Conservation (phyloP, 2,888 invertebrate genomes). For the Latrodectus elegans region DNA sequence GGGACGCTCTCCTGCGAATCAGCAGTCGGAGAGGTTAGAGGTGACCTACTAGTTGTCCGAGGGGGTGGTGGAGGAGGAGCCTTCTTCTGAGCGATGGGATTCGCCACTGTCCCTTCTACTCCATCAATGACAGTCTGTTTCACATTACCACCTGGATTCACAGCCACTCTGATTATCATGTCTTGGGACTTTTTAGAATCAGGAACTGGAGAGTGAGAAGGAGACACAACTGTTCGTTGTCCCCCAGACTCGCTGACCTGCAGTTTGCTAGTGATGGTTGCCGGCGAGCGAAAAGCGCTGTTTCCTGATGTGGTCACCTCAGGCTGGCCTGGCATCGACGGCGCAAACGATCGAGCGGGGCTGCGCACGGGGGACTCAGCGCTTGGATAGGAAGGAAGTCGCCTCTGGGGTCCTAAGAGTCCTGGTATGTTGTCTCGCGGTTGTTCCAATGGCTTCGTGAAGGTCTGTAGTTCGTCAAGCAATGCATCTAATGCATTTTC, state of each 20-base stretch:
- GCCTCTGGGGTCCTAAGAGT: conserved; percentile 68
- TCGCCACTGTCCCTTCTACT: conserved; percentile 74
- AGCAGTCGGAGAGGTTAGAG: conserved; percentile 87
- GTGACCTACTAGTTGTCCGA: conserved; percentile 91
- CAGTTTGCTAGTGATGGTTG: conserved; percentile 77
- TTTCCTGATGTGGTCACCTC: conserved; percentile 73
- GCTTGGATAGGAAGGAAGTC: conserved; percentile 89
- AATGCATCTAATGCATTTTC: conserved; percentile 98
- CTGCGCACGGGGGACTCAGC: conserved; percentile 78
- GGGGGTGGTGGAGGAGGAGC: conserved; percentile 94
- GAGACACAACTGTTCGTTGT: conserved; percentile 68
- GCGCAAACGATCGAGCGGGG: conserved; percentile 70
- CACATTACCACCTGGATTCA: conserved; percentile 59
- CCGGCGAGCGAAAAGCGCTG: conserved; percentile 70
- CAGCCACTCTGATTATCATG: conserved; percentile 67
- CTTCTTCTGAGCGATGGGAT: conserved; percentile 83
- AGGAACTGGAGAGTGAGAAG: conserved; percentile 70
- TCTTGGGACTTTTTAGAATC: conserved; percentile 67
- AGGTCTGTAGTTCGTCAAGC: conserved; percentile 93
- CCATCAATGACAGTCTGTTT: conserved; percentile 69
- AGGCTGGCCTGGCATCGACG: conserved; percentile 54
- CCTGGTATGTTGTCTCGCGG: conserved; percentile 62
- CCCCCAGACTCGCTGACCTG: conserved; percentile 77
- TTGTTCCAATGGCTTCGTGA: conserved; percentile 81
- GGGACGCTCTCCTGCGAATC: conserved; percentile 77